Base-by-base conservation (phyloP, 2,797 vertebrate genomes). In the Limosa lapponica region DNA sequence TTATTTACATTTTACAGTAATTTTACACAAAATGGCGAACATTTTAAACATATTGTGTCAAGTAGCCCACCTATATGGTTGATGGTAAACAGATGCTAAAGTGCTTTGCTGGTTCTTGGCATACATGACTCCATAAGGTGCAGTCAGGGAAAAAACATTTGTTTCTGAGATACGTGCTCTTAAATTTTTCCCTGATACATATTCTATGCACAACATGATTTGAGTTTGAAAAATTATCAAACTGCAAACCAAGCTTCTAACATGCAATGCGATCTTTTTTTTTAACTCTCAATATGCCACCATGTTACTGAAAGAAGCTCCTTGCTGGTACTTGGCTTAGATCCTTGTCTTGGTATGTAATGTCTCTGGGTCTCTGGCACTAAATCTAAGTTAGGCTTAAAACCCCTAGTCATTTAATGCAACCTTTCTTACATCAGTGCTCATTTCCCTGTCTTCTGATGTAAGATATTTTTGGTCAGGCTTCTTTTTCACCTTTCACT, bases 221-320 rank as follows among this genome's bases (percentile, higher is more conserved):
- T 59, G 36, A 67, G 36, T 64, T 71, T 73, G 61, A 89, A 87
- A 90, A 89, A 36, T 0, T 0, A 64, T 74, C 48, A 74, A 80
- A 46, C 11, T 0, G 0, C 17, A 64, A 71, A 59, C 2, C 8
- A 57, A 71, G 12, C 90, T 82, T 80, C 55, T 52, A 48, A 64
- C 39, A 59, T 6, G 6, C 7, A 39, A 10, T 28, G 4, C 15
- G 52, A 66, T 5, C 0, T 52, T 84, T 59, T 51, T 36, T 77
- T 55, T 64, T 49, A 65, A 48, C 14, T 88, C 20, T 5, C 5
- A 9, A 11, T 37, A 51, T 61, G 28, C 17, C 4, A 24, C 12
- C 15, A 16, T 0, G 0, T 36, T 34, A 62, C 20, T 57, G 55
- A 52, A 79, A 57, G 13, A 84, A 70, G 5, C 5, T 49, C 15